phyloP scores from a whole-genome alignment of 2,797 vertebrate species.

The Cottoperca gobio region DNA sequence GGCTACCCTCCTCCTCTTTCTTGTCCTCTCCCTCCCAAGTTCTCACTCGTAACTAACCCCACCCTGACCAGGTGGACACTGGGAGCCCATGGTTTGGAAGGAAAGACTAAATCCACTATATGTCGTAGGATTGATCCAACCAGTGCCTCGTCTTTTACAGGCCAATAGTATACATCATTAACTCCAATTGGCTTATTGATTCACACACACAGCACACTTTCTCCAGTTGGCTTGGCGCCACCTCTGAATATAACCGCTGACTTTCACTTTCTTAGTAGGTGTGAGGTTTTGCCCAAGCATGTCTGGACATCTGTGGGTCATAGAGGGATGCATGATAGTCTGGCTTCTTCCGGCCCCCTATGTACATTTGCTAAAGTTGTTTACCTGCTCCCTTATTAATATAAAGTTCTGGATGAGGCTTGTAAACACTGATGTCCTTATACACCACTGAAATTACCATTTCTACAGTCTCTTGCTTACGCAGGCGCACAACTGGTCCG shows the following conservation, averaged over 20 bases:
- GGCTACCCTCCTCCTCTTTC: constrained; percentile 58
- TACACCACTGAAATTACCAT: no score
- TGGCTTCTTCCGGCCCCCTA: constrained; percentile 27
- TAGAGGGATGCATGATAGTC: constrained; percentile 59
- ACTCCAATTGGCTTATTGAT: constrained; percentile 33
- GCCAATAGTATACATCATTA: constrained; percentile 4
- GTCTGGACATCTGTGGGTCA: constrained; percentile 36
- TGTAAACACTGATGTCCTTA: not conserved
- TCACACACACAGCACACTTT: constrained; percentile 17
- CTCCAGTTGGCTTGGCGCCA: constrained; percentile 13
- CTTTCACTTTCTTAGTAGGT: constrained; percentile 16
- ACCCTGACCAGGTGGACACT: constrained; percentile 77
- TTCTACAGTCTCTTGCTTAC: no score
- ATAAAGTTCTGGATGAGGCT: constrained; percentile 30
- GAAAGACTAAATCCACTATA: constrained; percentile 69
- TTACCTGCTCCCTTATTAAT: not conserved
- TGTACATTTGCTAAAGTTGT: constrained; percentile 15
- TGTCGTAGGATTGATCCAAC: constrained; percentile 4
- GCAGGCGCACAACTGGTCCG: no score
- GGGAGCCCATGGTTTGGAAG: constrained; percentile 88
- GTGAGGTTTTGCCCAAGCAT: constrained; percentile 43
- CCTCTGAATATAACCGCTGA: constrained; percentile 6
- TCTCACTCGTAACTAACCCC: constrained; percentile 72
- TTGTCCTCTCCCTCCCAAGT: constrained; percentile 36
- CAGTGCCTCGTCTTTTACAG: constrained; percentile 16